A percentile compares a stretch with the other conserved stretches of the same genome.
Evolutionary conservation across 1,140 invertebrate genomes (phyloP).

Genomic region (Drosophila pandora): DNA sequence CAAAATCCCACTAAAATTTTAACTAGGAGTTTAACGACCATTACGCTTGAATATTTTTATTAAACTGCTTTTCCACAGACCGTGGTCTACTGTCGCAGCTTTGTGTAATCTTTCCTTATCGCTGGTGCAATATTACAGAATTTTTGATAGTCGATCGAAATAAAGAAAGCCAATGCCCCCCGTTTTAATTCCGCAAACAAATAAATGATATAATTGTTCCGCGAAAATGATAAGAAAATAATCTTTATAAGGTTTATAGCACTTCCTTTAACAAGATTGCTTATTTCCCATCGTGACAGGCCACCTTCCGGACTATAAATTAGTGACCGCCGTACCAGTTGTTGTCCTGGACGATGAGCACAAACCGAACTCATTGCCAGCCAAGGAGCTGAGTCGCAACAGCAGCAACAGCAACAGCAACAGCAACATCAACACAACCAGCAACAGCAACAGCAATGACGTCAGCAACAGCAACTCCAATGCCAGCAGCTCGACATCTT

Average conservation of each 20-base stretch:
- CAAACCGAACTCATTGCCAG: slow-evolving; percentile 39
- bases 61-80: slow-evolving; percentile 13
- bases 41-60: slow-evolving; percentile 25
- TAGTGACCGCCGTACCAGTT: slow-evolving; percentile 86
- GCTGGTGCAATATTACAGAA: neutral
- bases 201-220: neutral
- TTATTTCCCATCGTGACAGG: slow-evolving; percentile 32
- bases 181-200: slow-evolving; percentile 17
- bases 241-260: no score
- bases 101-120: slow-evolving; percentile 21
- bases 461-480: slow-evolving; percentile 29
- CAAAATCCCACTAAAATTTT: slow-evolving; percentile 15
- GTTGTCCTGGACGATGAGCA: slow-evolving; percentile 86
- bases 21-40: slow-evolving; percentile 12
- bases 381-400: slow-evolving; percentile 16
- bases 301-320: slow-evolving; percentile 84
- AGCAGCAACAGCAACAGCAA: slow-evolving; percentile 31
- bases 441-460: slow-evolving; percentile 22
- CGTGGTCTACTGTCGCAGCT: neutral
- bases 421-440: slow-evolving; percentile 21
- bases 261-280: neutral
- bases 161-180: slow-evolving; percentile 8
- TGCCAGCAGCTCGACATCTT: slow-evolving; percentile 40
- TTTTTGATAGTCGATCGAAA: slow-evolving; percentile 10
- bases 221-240: no score